Percentiles rank a stretch among this genome's conserved stretches.
Evolutionary conservation across 2,888 invertebrate species (phyloP).

Genomic region (Parnassius orleans): DNA sequence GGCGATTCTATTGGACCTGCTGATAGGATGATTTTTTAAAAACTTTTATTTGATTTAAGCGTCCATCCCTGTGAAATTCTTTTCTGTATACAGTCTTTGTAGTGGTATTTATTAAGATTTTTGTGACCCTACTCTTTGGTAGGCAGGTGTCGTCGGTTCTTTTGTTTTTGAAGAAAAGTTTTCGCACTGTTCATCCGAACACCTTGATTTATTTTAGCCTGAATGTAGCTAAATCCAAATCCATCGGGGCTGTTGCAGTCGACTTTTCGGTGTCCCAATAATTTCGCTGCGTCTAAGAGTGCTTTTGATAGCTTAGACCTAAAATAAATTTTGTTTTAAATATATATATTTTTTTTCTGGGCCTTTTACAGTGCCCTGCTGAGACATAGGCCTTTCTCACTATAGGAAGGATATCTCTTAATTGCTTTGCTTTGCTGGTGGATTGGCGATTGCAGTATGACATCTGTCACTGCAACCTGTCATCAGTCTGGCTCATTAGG

Average conservation of each 20-base stretch:
- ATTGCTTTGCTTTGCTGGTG: not conserved
- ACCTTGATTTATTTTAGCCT: conserved; percentile 73
- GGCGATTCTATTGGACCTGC: conserved; percentile 91
- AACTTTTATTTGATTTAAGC: conserved; percentile 68
- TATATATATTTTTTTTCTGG: not conserved
- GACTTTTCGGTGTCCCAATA: conserved; percentile 83
- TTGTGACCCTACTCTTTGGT: conserved; percentile 77
- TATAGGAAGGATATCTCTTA: too few relatives aligned
- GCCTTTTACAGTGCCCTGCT: too few relatives aligned
- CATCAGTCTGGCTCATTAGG: too few relatives aligned
- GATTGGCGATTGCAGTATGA: not conserved
- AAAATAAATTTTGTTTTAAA: conserved; percentile 33
- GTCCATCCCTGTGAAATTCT: conserved; percentile 56
- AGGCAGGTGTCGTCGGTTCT: conserved; percentile 80
- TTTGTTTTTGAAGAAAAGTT: conserved; percentile 80
- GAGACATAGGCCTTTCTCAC: too few relatives aligned
- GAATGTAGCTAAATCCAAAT: conserved; percentile 80
- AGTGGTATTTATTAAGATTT: conserved; percentile 79
- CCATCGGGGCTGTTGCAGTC: conserved; percentile 86
- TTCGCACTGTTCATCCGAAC: conserved; percentile 77
- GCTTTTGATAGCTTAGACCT: conserved; percentile 82
- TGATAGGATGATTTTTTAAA: conserved; percentile 80
- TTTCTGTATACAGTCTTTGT: conserved; percentile 69
- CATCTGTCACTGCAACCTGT: too few relatives aligned
- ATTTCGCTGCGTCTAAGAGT: conserved; percentile 83